Evolutionary conservation across 2,113 vertebrate genomes (phyloP).

Genomic region (Indicator indicator): DNA sequence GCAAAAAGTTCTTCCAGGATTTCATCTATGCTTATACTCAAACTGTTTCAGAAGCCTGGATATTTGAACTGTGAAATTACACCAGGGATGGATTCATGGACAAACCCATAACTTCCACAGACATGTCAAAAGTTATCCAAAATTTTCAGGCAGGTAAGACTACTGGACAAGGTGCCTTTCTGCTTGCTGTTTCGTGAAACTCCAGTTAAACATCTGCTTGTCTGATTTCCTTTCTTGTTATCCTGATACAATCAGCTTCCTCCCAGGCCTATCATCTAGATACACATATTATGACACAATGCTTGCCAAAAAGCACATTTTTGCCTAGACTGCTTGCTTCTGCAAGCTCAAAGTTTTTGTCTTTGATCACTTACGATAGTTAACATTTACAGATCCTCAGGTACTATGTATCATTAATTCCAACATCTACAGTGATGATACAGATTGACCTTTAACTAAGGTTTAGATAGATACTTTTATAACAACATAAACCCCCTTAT

Average conservation of each 20-base stretch:
- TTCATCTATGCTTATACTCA: neutral
- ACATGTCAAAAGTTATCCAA: neutral
- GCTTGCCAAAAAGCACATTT: neutral
- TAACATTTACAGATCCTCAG: neutral
- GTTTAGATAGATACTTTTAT: neutral
- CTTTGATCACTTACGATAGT: neutral
- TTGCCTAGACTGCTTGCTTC: neutral
- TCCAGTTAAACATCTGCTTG: neutral
- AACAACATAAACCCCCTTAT: neutral
- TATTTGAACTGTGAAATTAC: slow-evolving; percentile 5
- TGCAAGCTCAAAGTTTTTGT: neutral
- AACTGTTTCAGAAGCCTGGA: slow-evolving; percentile 5
- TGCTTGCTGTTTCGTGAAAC: neutral
- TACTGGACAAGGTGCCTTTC: neutral
- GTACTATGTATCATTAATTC: neutral
- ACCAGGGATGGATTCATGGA: neutral
- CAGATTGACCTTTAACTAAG: neutral
- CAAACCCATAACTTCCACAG: neutral
- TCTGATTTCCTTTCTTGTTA: slow-evolving; percentile 11
- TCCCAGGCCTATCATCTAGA: neutral
- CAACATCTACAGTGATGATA: neutral
- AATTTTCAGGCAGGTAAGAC: neutral
- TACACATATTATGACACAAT: neutral
- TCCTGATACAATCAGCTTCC: neutral
- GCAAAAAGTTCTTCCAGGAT: neutral